Evolutionary conservation across 2,888 invertebrate genomes (phyloP).

Genomic region (Alviniconcha strummeri): DNA sequence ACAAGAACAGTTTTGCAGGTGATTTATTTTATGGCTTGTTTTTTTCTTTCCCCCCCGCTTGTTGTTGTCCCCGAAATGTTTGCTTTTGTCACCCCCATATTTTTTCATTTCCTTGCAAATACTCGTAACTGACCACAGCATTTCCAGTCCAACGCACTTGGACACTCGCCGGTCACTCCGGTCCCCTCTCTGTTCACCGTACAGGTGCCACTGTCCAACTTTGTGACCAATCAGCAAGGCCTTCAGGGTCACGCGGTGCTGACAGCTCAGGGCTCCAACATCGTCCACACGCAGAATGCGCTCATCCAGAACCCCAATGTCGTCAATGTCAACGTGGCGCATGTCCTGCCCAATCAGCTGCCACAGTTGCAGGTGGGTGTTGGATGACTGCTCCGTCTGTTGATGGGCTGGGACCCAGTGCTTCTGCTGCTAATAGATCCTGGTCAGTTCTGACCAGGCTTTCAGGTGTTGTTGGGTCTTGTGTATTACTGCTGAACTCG

Average conservation of each 20-base stretch:
- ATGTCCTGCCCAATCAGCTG: slow-evolving; percentile 52
- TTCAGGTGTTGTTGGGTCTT: neutral
- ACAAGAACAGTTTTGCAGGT: too few species aligned
- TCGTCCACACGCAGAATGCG: slow-evolving; percentile 62
- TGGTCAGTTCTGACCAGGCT: neutral
- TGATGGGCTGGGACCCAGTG: neutral
- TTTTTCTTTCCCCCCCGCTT: too few species aligned
- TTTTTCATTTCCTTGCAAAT: too few species aligned
- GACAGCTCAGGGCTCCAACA: slow-evolving; percentile 40
- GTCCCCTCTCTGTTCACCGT: too few species aligned
- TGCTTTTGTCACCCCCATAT: too few species aligned
- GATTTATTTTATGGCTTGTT: too few species aligned
- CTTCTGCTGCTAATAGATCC: neutral
- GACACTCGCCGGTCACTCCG: too few species aligned
- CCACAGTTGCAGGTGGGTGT: slow-evolving; percentile 23
- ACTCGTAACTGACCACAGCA: too few species aligned
- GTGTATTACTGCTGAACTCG: too few species aligned
- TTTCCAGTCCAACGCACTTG: too few species aligned
- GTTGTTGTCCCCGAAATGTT: too few species aligned
- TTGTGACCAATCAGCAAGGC: slow-evolving; percentile 37
- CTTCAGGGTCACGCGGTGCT: slow-evolving; percentile 50
- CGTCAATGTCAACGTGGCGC: slow-evolving; percentile 62
- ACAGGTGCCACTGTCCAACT: slow-evolving; percentile 43
- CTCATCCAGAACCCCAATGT: slow-evolving; percentile 65
- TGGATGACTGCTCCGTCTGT: neutral